phyloP scores from a whole-genome alignment of 1,140 invertebrate species.

The Drosophila triauraria region DNA sequence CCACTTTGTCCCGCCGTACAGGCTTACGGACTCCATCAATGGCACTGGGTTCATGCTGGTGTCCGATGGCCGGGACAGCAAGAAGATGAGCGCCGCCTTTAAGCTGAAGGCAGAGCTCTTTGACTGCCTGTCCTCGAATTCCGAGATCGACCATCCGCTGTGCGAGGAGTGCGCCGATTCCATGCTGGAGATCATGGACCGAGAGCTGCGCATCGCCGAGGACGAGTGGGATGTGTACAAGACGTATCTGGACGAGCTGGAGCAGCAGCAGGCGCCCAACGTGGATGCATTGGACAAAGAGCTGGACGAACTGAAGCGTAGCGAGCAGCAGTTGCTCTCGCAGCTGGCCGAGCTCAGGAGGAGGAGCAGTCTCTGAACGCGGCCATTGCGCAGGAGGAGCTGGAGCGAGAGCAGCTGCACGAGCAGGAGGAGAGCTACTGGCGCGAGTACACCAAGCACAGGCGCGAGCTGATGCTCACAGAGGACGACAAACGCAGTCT shows the following conservation, averaged over 20 bases:
- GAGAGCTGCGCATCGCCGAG: conserved; percentile 93
- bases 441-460: conserved; percentile 95
- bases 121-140: conserved; percentile 96
- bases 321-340: conserved; percentile 90
- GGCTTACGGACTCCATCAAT: conserved; percentile 89
- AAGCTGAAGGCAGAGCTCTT: conserved; percentile 92
- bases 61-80: conserved; percentile 90
- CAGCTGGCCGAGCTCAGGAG: conserved; percentile 91
- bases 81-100: conserved; percentile 90
- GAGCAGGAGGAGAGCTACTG: conserved; percentile 95
- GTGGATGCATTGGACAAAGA: conserved; percentile 92
- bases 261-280: conserved; percentile 90
- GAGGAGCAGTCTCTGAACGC: conserved; percentile 92
- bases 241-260: conserved; percentile 91
- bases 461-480: conserved; percentile 92
- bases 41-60: conserved; percentile 95
- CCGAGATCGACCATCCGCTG: conserved; percentile 97
- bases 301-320: conserved; percentile 91
- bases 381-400: conserved; percentile 91
- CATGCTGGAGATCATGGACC: conserved; percentile 95
- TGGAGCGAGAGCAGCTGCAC: conserved; percentile 91
- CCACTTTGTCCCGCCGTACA: conserved; percentile 92
- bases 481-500: conserved; percentile 97
- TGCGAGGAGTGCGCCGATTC: conserved; percentile 99
- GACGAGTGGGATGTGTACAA: conserved; percentile 96